Evolutionary conservation across 2,797 vertebrate genomes (phyloP).

Genomic region (Phalanger gymnotis): DNA sequence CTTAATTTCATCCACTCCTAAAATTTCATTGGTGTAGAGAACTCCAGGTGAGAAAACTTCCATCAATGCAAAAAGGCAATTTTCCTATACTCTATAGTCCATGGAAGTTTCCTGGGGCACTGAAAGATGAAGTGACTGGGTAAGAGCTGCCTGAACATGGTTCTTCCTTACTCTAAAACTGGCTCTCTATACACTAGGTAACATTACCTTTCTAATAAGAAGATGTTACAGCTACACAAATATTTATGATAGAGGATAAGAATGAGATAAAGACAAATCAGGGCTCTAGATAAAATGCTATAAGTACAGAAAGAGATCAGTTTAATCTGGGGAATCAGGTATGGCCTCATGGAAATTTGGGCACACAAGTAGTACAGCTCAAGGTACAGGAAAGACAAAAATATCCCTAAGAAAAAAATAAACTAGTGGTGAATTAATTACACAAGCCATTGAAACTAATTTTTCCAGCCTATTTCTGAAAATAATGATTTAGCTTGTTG

Average conservation of each 20-base stretch:
- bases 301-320: neutral
- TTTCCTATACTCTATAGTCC: neutral
- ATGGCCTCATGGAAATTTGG: neutral
- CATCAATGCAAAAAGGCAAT: neutral
- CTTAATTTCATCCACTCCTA: neutral
- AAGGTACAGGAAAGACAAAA: neutral
- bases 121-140: neutral
- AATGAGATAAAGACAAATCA: neutral
- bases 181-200: neutral
- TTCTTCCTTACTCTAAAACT: neutral
- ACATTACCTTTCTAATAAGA: neutral
- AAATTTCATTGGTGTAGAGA: neutral
- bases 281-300: neutral
- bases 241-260: neutral
- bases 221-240: neutral
- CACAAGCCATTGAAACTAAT: neutral
- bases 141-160: neutral
- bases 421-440: neutral
- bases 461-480: neutral
- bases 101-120: neutral
- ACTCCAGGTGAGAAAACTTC: neutral
- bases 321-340: neutral
- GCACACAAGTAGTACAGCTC: neutral
- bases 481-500: neutral
- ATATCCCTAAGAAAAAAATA: neutral